These are phyloP conservation scores for Pseudomyrmex sp. DNA, from an alignment of 1,140 invertebrate genomes.

Conservation along the genomic window DNA sequence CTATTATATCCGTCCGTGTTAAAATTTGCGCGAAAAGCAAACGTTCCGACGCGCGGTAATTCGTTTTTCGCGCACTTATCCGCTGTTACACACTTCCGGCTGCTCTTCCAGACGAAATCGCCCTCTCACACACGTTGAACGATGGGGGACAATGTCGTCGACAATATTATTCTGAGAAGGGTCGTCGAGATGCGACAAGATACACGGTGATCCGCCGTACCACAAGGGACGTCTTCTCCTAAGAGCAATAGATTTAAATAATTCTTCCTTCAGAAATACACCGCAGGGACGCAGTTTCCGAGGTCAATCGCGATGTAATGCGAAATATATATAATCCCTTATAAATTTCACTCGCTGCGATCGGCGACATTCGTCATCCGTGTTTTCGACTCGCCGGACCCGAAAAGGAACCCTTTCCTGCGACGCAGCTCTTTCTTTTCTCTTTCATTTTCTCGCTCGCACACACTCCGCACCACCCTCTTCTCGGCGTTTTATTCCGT, in stretches of 20 bases:
- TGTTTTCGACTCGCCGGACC: constrained; percentile 6
- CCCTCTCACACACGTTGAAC: not conserved
- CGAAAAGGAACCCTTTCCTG: constrained; percentile 2
- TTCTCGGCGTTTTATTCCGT: constrained; percentile 21
- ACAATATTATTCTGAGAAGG: not conserved
- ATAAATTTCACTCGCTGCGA: constrained; percentile 53
- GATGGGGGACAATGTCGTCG: not conserved
- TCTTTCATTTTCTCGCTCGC: constrained; percentile 8
- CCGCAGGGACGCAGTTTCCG: not conserved
- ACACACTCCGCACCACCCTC: constrained; percentile 10
- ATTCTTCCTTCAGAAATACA: not conserved
- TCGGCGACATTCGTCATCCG: constrained; percentile 34
- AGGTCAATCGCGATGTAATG: constrained; percentile 38
- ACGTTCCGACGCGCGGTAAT: constrained; percentile 7
- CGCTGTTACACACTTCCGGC: not conserved
- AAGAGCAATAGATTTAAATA: constrained; percentile 41
- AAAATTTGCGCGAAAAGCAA: not conserved
- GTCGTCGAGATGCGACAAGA: not conserved
- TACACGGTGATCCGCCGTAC: not conserved
- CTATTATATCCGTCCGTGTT: constrained; percentile 5
- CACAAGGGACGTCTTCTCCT: not conserved
- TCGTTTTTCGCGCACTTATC: not conserved
- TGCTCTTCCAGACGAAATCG: not conserved
- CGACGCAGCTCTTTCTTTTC: not conserved
- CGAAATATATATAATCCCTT: constrained; percentile 13